A percentile compares a stretch with the other conserved stretches of the same genome.
Evolutionary conservation across 2,113 vertebrate genomes (phyloP).

Genomic region (Sinocyclocheilus anophthalmus): DNA sequence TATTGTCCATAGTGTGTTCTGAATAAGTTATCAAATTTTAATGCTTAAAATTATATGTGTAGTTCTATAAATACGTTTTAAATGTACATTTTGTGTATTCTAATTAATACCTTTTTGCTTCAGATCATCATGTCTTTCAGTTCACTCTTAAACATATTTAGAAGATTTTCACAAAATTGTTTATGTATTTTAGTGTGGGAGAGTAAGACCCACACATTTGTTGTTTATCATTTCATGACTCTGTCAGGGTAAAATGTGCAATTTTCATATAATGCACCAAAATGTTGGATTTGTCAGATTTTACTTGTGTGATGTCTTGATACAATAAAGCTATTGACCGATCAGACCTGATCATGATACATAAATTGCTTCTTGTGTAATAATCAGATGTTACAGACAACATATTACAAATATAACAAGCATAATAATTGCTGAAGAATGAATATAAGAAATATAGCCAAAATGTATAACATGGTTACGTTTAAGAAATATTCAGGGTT

Average conservation of each 20-base stretch:
- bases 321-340: conserved; percentile 33
- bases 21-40: neutral
- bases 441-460: too few species aligned
- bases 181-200: conserved; percentile 40
- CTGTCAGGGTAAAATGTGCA: neutral
- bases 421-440: neutral
- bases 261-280: neutral
- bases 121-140: neutral
- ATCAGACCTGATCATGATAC: neutral
- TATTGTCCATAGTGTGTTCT: neutral
- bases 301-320: conserved; percentile 17
- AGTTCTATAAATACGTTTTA: neutral
- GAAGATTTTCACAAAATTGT: conserved; percentile 2
- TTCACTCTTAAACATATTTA: neutral
- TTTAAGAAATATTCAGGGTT: neutral
- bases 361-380: neutral
- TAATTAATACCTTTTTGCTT: neutral
- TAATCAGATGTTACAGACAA: neutral
- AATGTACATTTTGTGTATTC: neutral
- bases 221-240: neutral
- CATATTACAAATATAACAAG: neutral
- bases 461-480: neutral
- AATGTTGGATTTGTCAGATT: conserved; percentile 4
- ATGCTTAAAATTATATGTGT: neutral
- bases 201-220: conserved; percentile 14